These are phyloP conservation scores for Melinopterus prodromus DNA, from an alignment of 2,888 invertebrate species.

Conservation along the genomic window DNA sequence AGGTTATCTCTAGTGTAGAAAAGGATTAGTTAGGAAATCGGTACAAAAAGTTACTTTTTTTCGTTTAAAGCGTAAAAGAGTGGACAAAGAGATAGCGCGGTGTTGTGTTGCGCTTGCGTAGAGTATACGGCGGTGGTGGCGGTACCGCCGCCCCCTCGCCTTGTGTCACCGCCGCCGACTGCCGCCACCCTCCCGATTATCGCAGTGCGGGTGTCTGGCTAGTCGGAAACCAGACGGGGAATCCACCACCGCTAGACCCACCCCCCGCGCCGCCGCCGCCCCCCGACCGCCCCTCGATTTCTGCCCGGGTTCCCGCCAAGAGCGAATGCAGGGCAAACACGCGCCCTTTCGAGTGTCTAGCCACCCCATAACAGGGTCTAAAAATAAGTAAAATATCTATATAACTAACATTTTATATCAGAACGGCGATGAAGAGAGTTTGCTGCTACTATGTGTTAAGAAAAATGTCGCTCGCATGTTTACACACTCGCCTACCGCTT, in stretches of 20 bases:
- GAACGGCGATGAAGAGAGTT: background rate
- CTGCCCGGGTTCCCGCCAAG: conserved; percentile 25
- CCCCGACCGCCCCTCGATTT: conserved; percentile 21
- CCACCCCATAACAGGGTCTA: background rate
- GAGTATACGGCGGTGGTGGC: conserved; percentile 11
- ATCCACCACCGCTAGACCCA: conserved; percentile 42
- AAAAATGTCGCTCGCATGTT: background rate
- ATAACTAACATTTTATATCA: background rate
- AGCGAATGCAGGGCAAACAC: conserved; percentile 40
- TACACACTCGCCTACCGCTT: background rate
- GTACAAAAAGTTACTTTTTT: too few relatives aligned
- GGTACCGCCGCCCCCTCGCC: background rate
- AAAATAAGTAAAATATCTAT: background rate
- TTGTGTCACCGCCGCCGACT: conserved; percentile 6
- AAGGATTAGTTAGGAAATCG: too few relatives aligned
- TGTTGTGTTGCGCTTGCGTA: background rate
- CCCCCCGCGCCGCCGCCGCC: conserved; percentile 34
- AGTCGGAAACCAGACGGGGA: conserved; percentile 54
- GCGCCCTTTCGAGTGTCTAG: conserved; percentile 22
- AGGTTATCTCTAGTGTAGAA: too few relatives aligned
- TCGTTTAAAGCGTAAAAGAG: too few relatives aligned
- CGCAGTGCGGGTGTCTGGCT: conserved; percentile 50
- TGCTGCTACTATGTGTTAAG: background rate
- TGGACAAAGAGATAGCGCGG: background rate
- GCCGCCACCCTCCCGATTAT: conserved; percentile 34